These are phyloP conservation scores for Perizoma flavofasciatum DNA, from an alignment of 2,888 invertebrate species.

Conservation along the genomic window DNA sequence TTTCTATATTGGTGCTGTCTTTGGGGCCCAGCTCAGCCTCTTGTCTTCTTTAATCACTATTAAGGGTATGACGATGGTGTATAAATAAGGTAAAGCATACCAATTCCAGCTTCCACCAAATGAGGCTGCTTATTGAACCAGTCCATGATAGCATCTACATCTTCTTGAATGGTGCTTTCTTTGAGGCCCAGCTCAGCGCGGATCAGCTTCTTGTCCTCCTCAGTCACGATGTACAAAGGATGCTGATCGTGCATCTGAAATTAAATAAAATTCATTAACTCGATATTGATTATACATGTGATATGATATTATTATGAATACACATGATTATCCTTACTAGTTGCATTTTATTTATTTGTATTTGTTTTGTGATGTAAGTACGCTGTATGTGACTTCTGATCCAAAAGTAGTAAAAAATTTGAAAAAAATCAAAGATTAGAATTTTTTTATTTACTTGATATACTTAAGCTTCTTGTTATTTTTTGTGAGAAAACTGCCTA, in stretches of 20 bases:
- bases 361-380: too few species aligned
- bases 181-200: constrained; percentile 59
- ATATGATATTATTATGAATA: too few species aligned
- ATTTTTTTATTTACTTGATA: too few species aligned
- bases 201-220: constrained; percentile 57
- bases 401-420: too few species aligned
- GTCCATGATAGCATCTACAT: constrained; percentile 62
- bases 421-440: too few species aligned
- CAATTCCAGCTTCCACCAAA: constrained; percentile 62
- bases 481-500: too few species aligned
- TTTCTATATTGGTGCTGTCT: constrained; percentile 59
- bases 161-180: constrained; percentile 59
- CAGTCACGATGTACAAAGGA: constrained; percentile 49
- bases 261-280: neutral
- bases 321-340: too few species aligned
- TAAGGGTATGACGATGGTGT: constrained; percentile 19
- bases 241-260: constrained; percentile 55
- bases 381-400: too few species aligned
- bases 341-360: too few species aligned
- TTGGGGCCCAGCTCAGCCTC: constrained; percentile 58
- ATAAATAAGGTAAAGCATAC: constrained; percentile 38
- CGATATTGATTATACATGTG: too few species aligned
- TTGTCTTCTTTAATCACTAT: constrained; percentile 56
- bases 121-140: constrained; percentile 71
- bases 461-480: too few species aligned